phyloP scores from a whole-genome alignment of 2,113 vertebrate species.

The Aptenodytes forsteri region DNA sequence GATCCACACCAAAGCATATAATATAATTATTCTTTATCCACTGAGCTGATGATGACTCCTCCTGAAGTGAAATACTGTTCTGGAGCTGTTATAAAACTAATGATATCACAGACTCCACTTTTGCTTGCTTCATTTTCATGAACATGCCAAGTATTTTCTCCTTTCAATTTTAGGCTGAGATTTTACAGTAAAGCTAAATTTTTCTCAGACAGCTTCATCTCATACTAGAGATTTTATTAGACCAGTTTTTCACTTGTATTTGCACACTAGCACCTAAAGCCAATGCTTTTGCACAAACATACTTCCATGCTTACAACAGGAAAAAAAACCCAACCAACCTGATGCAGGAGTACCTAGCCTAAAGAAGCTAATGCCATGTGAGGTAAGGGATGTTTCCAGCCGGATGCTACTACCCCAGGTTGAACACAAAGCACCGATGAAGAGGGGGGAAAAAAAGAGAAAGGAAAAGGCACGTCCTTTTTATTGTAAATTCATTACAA shows the following conservation, averaged over 20 bases:
- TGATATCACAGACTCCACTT: fast-evolving
- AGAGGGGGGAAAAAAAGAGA: neutral
- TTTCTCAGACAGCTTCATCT: neutral
- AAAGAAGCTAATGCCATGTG: neutral
- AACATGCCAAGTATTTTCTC: neutral
- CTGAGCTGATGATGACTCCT: neutral
- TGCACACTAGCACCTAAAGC: neutral
- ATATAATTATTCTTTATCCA: neutral
- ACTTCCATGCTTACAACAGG: neutral
- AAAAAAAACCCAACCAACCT: neutral
- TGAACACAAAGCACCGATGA: neutral
- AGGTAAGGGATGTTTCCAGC: neutral
- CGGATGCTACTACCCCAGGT: neutral
- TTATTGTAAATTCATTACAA: neutral
- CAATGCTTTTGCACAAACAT: neutral
- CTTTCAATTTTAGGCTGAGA: neutral
- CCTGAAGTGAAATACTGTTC: neutral
- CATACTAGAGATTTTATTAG: neutral
- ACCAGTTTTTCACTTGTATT: neutral
- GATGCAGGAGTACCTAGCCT: neutral
- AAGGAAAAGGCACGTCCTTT: neutral
- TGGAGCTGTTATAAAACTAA: neutral
- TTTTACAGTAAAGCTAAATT: neutral
- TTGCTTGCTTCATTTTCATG: neutral
- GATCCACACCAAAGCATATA: neutral